Evolutionary conservation across 2,113 vertebrate species (phyloP).

Genomic region (Sapayoa aenigma): DNA sequence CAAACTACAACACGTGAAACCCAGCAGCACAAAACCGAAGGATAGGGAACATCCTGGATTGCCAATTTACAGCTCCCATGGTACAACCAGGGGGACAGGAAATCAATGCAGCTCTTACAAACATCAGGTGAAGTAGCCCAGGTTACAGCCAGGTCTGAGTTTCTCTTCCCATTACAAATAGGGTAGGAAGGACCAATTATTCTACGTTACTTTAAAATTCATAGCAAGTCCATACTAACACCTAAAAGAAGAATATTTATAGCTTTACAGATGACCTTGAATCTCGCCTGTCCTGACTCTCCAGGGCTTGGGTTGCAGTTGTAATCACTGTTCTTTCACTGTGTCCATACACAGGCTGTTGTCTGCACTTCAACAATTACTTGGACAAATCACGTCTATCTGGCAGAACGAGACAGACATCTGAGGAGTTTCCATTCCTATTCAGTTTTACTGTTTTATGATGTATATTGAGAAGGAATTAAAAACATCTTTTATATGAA

Average conservation of each 20-base stretch:
- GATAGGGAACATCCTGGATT: background rate
- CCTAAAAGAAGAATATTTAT: background rate
- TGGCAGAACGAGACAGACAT: background rate
- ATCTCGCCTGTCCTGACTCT: background rate
- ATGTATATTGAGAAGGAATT: background rate
- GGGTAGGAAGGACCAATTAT: background rate
- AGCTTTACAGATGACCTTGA: background rate
- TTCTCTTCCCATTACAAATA: background rate
- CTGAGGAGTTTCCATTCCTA: background rate
- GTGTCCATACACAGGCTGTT: background rate
- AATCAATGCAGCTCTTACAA: background rate
- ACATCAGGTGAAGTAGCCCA: background rate
- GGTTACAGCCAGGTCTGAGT: background rate
- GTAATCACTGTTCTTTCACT: background rate
- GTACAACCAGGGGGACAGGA: background rate
- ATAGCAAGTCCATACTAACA: background rate
- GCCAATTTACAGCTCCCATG: background rate
- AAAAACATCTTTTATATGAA: background rate
- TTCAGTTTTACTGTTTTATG: background rate
- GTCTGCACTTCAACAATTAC: background rate
- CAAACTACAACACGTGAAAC: background rate
- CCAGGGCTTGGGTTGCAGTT: background rate
- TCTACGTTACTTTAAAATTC: background rate
- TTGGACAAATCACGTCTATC: background rate
- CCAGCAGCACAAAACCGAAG: rapidly evolving